These are phyloP conservation scores for Pogonomyrmex barbatus DNA, from an alignment of 1,140 invertebrate species.

Conservation along the genomic window DNA sequence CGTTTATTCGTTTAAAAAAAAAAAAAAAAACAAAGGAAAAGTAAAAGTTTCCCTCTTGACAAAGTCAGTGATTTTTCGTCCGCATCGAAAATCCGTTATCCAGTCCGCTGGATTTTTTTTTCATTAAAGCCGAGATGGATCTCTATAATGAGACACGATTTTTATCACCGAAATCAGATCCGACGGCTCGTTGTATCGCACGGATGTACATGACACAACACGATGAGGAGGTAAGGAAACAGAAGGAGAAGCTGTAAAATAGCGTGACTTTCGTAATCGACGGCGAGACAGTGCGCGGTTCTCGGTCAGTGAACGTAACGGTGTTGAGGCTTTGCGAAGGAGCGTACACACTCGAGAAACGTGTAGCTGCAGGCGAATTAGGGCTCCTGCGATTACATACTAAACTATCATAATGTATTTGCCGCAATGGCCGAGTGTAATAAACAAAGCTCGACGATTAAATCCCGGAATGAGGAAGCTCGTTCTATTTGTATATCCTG, in stretches of 20 bases:
- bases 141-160: not conserved
- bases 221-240: slow-evolving; percentile 9
- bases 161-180: not conserved
- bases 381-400: slow-evolving; percentile 14
- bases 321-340: slow-evolving; percentile 64
- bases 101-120: not conserved
- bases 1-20: no score
- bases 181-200: not conserved
- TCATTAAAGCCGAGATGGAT: not conserved
- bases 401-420: slow-evolving; percentile 37
- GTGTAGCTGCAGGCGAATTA: slow-evolving; percentile 14
- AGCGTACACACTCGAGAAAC: slow-evolving; percentile 37
- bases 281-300: slow-evolving; percentile 59
- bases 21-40: no score
- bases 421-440: not conserved
- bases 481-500: not conserved
- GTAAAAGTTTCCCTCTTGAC: no score
- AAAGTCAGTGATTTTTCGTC: not conserved
- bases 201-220: slow-evolving; percentile 43
- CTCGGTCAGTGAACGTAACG: slow-evolving; percentile 82
- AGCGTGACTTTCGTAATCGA: slow-evolving; percentile 75
- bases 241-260: slow-evolving; percentile 68
- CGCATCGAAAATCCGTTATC: not conserved
- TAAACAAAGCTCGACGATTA: slow-evolving; percentile 38
- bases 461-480: slow-evolving; percentile 30